Conservation (phyloP, 2,797 vertebrate species). For the Vipera latastei region DNA sequence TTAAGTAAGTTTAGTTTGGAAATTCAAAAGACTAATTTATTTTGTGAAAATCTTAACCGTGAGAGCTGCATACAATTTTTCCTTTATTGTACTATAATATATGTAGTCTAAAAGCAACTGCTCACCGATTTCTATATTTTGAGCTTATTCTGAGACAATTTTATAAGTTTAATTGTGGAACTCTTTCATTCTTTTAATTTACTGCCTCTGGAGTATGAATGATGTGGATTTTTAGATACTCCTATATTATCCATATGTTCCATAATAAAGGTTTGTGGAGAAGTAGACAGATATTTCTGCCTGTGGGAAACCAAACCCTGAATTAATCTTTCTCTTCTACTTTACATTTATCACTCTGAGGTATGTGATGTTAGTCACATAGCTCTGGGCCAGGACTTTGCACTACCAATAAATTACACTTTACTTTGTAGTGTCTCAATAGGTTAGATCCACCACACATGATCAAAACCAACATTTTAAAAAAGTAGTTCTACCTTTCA, state of each 20-base stretch:
- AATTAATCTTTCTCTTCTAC: conserved; percentile 55
- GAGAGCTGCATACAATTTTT: background rate
- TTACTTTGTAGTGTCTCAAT: conserved; percentile 34
- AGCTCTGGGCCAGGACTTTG: conserved; percentile 45
- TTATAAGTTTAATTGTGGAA: conserved; percentile 24
- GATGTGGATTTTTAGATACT: conserved; percentile 14
- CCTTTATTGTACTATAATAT: background rate
- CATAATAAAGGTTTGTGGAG: conserved; percentile 32
- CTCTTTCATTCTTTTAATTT: conserved; percentile 5
- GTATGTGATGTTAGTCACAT: conserved; percentile 49
- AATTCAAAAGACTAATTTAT: background rate
- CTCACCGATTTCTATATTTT: background rate
- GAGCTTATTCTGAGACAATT: background rate
- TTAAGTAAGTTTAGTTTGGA: background rate
- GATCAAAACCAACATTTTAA: conserved; percentile 23
- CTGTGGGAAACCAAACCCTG: conserved; percentile 47
- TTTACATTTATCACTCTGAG: conserved; percentile 63
- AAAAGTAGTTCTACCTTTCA: conserved; percentile 16
- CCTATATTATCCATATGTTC: conserved; percentile 51
- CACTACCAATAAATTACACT: conserved; percentile 41
- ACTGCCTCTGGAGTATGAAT: background rate
- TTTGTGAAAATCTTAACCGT: background rate
- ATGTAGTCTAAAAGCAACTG: background rate
- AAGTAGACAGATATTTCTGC: conserved; percentile 37
- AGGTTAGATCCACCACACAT: background rate